Conservation (phyloP, 2,113 vertebrate species). For the Struthidea cinerea region DNA sequence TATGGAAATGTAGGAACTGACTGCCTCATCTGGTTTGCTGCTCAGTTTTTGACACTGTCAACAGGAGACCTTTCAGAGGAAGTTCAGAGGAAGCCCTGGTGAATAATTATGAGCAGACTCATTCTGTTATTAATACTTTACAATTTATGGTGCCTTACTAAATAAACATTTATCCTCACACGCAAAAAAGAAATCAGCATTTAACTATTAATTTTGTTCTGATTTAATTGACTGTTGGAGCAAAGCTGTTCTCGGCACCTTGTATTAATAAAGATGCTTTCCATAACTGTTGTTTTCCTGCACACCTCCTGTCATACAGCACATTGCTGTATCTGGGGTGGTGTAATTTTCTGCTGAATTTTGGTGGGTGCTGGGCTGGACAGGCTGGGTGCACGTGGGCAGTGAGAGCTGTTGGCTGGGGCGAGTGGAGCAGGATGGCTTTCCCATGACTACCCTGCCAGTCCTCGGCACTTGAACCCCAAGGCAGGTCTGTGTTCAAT, state of each 20-base stretch:
- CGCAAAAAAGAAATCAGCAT: not conserved
- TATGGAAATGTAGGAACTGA: not conserved
- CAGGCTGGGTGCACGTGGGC: not conserved
- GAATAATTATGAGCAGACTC: not conserved
- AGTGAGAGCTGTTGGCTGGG: too few relatives aligned
- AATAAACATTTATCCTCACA: not conserved
- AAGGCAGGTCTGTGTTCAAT: not conserved
- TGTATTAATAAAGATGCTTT: not conserved
- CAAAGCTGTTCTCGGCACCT: not conserved
- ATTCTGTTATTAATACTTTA: not conserved
- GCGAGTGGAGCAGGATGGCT: not conserved
- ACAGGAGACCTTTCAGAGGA: not conserved
- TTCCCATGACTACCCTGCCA: rapidly evolving
- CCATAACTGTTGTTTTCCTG: too few relatives aligned
- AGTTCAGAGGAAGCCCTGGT: constrained; percentile 3
- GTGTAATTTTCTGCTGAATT: not conserved
- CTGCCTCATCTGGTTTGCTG: not conserved
- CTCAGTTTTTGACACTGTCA: not conserved
- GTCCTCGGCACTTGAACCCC: not conserved
- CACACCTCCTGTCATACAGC: not conserved
- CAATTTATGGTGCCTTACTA: not conserved
- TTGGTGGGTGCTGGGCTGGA: not conserved
- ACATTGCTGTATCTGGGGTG: not conserved
- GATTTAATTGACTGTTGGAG: not conserved
- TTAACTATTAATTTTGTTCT: not conserved